Conservation (phyloP, 2,113 vertebrate genomes). For the Phaethornis superciliosus region DNA sequence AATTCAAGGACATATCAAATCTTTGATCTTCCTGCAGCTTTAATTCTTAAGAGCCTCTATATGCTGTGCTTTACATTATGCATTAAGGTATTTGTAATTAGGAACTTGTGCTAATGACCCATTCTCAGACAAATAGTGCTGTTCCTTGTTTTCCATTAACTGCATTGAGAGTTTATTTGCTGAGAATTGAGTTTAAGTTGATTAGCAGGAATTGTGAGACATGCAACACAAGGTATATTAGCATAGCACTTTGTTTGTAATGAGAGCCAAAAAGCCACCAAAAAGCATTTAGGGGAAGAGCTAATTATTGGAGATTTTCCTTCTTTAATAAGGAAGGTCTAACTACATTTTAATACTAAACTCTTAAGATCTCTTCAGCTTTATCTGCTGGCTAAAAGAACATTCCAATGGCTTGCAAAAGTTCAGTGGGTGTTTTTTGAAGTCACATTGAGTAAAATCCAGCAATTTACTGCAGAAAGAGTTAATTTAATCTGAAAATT, state of each 20-base stretch:
- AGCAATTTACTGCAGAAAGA: neutral
- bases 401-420: neutral
- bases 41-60: slow-evolving; percentile 38
- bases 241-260: slow-evolving; percentile 74
- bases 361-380: slow-evolving; percentile 66
- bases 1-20: slow-evolving; percentile 47
- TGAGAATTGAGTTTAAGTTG: slow-evolving; percentile 77
- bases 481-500: neutral
- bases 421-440: neutral
- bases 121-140: slow-evolving; percentile 69
- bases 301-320: slow-evolving; percentile 73
- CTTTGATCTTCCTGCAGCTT: slow-evolving; percentile 56
- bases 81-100: slow-evolving; percentile 73
- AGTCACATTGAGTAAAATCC: neutral
- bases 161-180: slow-evolving; percentile 77
- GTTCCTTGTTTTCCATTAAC: slow-evolving; percentile 76
- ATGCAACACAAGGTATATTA: slow-evolving; percentile 80
- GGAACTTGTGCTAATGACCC: slow-evolving; percentile 75
- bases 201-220: slow-evolving; percentile 80
- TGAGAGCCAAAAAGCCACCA: slow-evolving; percentile 76
- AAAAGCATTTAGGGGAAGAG: slow-evolving; percentile 75
- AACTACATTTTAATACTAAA: slow-evolving; percentile 66
- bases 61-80: slow-evolving; percentile 59
- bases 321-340: slow-evolving; percentile 66
- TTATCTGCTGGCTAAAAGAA: slow-evolving; percentile 59